Evolutionary conservation across 1,140 invertebrate species (phyloP).

Genomic region (Zaprionus davidi): DNA sequence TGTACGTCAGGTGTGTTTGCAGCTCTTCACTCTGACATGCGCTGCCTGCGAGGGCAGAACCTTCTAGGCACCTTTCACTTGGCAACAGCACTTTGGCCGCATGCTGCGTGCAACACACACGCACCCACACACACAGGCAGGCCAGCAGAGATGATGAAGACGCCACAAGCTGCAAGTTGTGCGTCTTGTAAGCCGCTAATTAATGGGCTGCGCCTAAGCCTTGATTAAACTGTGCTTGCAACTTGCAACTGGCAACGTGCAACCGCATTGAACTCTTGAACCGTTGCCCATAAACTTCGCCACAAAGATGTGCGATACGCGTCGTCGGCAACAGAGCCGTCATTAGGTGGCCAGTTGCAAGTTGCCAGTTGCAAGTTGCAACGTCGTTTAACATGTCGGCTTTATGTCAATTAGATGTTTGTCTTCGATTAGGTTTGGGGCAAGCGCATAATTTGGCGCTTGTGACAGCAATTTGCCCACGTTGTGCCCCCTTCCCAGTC

Average conservation of each 20-base stretch:
- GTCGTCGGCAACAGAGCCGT: conserved; percentile 43
- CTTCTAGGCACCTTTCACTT: conserved; percentile 37
- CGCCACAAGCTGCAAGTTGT: conserved; percentile 5
- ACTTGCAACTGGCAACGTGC: conserved; percentile 19
- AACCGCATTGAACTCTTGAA: conserved; percentile 66
- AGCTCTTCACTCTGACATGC: conserved; percentile 1
- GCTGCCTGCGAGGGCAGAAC: not conserved
- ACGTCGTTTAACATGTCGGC: conserved; percentile 76
- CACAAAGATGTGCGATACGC: conserved; percentile 70
- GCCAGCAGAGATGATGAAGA: conserved; percentile 39
- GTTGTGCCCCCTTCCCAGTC: not conserved
- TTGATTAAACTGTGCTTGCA: conserved; percentile 63
- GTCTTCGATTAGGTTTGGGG: conserved; percentile 69
- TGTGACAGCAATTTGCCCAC: conserved; percentile 76
- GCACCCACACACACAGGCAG: not conserved
- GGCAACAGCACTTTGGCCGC: not conserved
- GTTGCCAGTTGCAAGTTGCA: conserved; percentile 47
- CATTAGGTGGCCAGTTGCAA: conserved; percentile 46
- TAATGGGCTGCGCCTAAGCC: conserved; percentile 62
- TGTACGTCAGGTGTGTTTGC: conserved; percentile 59
- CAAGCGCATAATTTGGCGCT: conserved; percentile 70
- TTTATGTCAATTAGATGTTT: conserved; percentile 82
- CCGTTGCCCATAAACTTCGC: conserved; percentile 71
- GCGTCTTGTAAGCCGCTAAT: conserved; percentile 66
- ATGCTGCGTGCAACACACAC: conserved; percentile 16